These are phyloP conservation scores for Coregonus suidteri DNA, from an alignment of 2,797 vertebrate genomes.

Conservation along the genomic window DNA sequence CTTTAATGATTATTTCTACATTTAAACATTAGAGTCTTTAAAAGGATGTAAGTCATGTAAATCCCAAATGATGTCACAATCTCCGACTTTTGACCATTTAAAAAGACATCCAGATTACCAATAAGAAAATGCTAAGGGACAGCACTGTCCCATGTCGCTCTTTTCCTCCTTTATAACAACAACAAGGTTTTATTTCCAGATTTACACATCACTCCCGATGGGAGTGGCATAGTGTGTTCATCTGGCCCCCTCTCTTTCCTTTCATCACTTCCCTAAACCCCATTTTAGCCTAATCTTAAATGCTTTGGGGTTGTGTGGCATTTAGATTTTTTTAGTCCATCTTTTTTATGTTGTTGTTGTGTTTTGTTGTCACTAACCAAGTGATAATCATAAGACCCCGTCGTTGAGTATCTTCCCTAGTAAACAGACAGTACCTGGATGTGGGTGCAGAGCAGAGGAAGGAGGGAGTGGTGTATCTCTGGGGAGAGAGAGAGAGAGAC, in stretches of 20 bases:
- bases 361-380: conserved; percentile 37
- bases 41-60: conserved; percentile 35
- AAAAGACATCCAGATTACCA: conserved; percentile 65
- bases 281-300: conserved; percentile 52
- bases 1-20: neutral
- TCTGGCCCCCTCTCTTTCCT: conserved; percentile 53
- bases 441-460: conserved; percentile 29
- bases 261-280: conserved; percentile 52
- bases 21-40: conserved; percentile 58
- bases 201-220: conserved; percentile 62
- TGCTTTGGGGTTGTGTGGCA: conserved; percentile 54
- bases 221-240: conserved; percentile 68
- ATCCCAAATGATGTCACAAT: conserved; percentile 58
- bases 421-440: conserved; percentile 48
- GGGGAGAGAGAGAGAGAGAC: conserved; percentile 52
- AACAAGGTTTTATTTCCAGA: conserved; percentile 63
- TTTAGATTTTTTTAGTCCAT: conserved; percentile 24
- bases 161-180: conserved; percentile 24
- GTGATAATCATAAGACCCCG: conserved; percentile 12
- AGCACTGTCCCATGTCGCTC: conserved; percentile 45
- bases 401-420: conserved; percentile 37
- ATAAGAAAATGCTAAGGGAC: conserved; percentile 45
- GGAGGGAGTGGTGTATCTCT: conserved; percentile 58
- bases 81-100: conserved; percentile 64
- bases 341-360: neutral